Base-by-base conservation (phyloP, 2,888 invertebrate species). In the Drosophila anomelani region DNA sequence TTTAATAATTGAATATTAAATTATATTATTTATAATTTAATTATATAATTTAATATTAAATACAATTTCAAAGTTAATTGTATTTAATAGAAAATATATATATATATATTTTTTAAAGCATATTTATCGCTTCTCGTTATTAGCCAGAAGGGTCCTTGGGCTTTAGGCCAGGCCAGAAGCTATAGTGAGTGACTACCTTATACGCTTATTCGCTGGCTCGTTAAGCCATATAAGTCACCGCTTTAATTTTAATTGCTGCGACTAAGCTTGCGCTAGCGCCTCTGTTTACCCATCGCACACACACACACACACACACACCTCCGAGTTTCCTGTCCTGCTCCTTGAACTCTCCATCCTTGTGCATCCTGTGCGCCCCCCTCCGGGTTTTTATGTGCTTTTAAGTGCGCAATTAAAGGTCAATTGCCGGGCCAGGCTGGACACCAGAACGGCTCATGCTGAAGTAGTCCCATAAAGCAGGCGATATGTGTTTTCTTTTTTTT, bases 341-440 rank as follows among this genome's bases (percentile, higher is more conserved):
- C 57, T 44, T 55, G 54, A 46, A 56, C 57, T 58, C 23, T 4
- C 23, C 23, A 3, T 39, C 36, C 41, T 43, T 34, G 41, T 61
- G 58, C 54, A 73, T 83, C 64, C 57, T 71, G 49, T 69, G 74
- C 77, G 73, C 89, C 87, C 84, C 77, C 75, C 84, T 85, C 75
- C 84, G 81, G 81, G 83, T 83, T 89, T 83, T 85, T 89, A 85
- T 85, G 88, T 85, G 76, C 84, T 88, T 89, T 85, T 85, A 85
- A 85, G 85, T 89, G 89, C 61, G 88, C 86, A 85, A 85, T 85
- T 89, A 85, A 88, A 88, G 89, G 84, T 89, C 88, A 89, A 88
- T 88, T 85, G 89, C 77, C 83, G 76, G 32, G 32, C 54, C 46
- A 38, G 56, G 70, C 74, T 43, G 39, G 67, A 41, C 61, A 61